Base-by-base conservation (phyloP, 2,797 vertebrate genomes). In the Phataginus tetradactyla region DNA sequence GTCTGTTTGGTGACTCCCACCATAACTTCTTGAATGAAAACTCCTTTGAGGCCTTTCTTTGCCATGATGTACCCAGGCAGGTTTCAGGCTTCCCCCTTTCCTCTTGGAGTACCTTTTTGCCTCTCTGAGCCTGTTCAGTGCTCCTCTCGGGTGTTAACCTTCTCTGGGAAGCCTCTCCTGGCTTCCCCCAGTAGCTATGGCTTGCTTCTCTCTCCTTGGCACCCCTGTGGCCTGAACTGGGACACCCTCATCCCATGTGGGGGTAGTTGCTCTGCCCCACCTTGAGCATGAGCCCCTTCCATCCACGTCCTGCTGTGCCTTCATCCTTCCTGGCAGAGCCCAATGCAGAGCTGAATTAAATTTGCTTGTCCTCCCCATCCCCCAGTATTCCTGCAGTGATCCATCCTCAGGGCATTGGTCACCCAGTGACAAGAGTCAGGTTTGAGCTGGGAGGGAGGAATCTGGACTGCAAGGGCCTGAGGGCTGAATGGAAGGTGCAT, bases 91-190 rank as follows among this genome's bases (percentile, higher is more conserved):
- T 80, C 34, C 51, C 78, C 1, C 39, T 27, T 14, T 9, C 59
- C 53, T 64, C 20, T 39, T 1, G 1, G 34, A 29, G 4, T 17
- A 34, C 27, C 7, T 4, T 45, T 23, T 57, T 42, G 53, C 66
- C 23, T 27, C 21, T 49, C 27, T 18, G 4, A 42, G 51, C 37
- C 74, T 37, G 55, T 5, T 27, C 8, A 0, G 29, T 23, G 59
- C 39, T n/a, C 2, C 1, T 25, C 37, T 39, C 49, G 17, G 8
- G 13, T 1, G 5, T 45, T 7, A 0, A 0, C 39, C 64, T n/a
- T 42, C 64, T 53, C 87, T 12, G 0, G 5, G 74, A 69, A 90
- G 61, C 68, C 68, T 78, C 64, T 68, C 61, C 37, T 18, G 34
- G 75, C 39, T 66, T 39, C 6, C 6, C 23, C 37, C 3, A 0